Conservation (phyloP, 2,113 vertebrate genomes). For the Progne subis region DNA sequence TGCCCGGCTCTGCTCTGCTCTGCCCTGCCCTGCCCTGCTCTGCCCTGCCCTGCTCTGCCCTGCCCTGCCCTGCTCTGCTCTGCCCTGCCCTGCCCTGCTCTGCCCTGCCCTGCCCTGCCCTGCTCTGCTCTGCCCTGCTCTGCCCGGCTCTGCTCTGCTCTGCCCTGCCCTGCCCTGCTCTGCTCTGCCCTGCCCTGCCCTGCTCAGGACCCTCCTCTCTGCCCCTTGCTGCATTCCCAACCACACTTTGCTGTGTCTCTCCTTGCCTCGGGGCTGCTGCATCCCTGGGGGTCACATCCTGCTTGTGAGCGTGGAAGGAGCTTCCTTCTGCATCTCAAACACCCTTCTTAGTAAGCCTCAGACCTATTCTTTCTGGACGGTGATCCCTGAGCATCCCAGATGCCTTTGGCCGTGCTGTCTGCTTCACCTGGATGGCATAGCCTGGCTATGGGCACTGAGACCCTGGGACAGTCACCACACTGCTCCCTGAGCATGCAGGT, state of each 20-base stretch:
- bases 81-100: accelerated
- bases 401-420: background rate
- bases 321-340: background rate
- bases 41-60: no score
- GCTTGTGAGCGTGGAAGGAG: background rate
- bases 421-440: background rate
- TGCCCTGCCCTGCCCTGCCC: no score
- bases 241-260: accelerated
- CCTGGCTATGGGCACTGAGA: accelerated
- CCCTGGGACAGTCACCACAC: accelerated
- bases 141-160: no score
- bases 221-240: accelerated
- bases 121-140: no score
- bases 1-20: no score
- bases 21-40: no score
- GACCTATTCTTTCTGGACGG: background rate
- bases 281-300: background rate
- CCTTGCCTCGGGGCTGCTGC: background rate
- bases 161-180: no score
- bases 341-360: background rate
- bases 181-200: no score
- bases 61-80: no score
- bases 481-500: background rate
- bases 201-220: background rate
- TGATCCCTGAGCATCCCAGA: background rate